Evolutionary conservation across 2,888 invertebrate genomes (phyloP).

Genomic region (Gnatocerus cornutus): DNA sequence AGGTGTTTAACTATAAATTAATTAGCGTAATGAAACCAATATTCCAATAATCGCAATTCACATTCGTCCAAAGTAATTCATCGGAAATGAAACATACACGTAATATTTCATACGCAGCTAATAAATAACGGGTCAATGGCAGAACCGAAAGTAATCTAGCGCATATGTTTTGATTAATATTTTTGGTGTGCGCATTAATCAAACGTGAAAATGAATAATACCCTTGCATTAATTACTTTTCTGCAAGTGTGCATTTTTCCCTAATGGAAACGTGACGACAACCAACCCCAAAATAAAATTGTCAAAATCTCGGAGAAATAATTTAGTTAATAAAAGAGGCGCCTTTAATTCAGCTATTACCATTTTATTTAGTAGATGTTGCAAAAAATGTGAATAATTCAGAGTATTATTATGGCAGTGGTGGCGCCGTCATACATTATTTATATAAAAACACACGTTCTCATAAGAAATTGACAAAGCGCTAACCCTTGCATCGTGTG

Average conservation of each 20-base stretch:
- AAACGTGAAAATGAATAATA: conserved; percentile 58
- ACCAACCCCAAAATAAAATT: neutral
- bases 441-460: conserved; percentile 35
- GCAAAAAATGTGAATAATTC: conserved; percentile 32
- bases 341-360: conserved; percentile 6
- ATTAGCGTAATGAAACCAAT: conserved; percentile 42
- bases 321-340: conserved; percentile 9
- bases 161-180: conserved; percentile 61
- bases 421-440: conserved; percentile 23
- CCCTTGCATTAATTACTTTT: conserved; percentile 58
- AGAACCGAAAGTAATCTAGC: conserved; percentile 60
- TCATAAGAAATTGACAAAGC: conserved; percentile 31
- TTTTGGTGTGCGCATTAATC: conserved; percentile 60
- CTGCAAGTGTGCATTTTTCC: conserved; percentile 57
- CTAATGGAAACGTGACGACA: conserved; percentile 42
- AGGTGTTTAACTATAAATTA: neutral
- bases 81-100: conserved; percentile 49
- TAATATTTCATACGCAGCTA: conserved; percentile 51
- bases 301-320: neutral
- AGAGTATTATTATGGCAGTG: conserved; percentile 16
- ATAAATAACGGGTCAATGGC: conserved; percentile 53
- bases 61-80: conserved; percentile 50
- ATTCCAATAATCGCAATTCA: conserved; percentile 43
- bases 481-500: conserved; percentile 24
- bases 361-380: conserved; percentile 26